These are phyloP conservation scores for Dryomyza anilis DNA, from an alignment of 2,888 invertebrate genomes.

Conservation along the genomic window DNA sequence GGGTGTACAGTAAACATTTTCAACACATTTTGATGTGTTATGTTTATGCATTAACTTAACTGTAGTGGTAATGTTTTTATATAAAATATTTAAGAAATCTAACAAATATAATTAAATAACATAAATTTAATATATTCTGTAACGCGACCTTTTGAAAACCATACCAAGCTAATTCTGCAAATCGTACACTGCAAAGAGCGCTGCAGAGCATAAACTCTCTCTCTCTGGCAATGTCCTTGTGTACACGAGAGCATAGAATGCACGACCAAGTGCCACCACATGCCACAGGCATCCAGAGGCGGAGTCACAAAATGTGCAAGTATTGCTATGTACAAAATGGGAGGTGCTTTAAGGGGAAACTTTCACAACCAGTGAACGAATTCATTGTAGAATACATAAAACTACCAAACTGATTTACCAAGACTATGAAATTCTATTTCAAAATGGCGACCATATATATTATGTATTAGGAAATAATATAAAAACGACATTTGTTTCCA, in stretches of 20 bases:
- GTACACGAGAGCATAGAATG: not conserved
- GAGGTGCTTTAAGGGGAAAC: conserved; percentile 10
- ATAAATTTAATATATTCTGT: not conserved
- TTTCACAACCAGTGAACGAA: not conserved
- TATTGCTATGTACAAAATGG: conserved; percentile 1
- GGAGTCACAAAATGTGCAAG: conserved; percentile 16
- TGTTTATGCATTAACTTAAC: too few relatives aligned
- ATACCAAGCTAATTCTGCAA: not conserved
- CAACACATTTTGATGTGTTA: not conserved
- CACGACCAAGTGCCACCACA: not conserved
- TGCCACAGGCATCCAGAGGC: conserved; percentile 17
- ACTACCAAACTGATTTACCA: too few relatives aligned
- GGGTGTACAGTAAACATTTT: not conserved
- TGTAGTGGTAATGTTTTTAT: not conserved
- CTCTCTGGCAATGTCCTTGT: not conserved
- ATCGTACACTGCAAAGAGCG: not conserved
- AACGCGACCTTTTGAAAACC: not conserved
- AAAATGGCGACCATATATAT: conserved; percentile 21
- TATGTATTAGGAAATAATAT: too few relatives aligned
- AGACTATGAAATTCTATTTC: too few relatives aligned
- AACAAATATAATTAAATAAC: not conserved
- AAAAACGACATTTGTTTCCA: too few relatives aligned
- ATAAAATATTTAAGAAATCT: not conserved
- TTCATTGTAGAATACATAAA: too few relatives aligned
- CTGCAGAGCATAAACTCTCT: not conserved